Base-by-base conservation (phyloP, 2,888 invertebrate genomes). In the Hemaris fuciformis region DNA sequence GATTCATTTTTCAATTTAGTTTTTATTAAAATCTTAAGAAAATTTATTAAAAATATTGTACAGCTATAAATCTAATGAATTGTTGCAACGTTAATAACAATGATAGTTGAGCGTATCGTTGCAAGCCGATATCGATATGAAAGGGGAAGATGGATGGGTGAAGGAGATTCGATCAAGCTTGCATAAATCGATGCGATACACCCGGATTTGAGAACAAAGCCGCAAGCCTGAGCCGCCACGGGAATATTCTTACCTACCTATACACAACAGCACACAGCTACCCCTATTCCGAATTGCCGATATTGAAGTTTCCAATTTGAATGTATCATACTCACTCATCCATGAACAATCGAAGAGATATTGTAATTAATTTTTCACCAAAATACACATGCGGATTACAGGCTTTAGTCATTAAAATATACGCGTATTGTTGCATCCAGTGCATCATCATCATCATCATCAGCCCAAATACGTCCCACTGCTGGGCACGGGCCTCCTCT, bases 121-220 rank as follows among this genome's bases (percentile, higher is more conserved):
- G 46, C 41, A 34, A n/a, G 73, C 76, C 77, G 80, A 84, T 81
- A 85, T 83, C 81, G 82, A 81, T 83, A 79, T 78, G 74, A 79
- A 74, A 74, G 75, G 27, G 53, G 77, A 69, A 74, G 74, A 73
- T 63, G 72, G 73, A 66, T 70, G 71, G 75, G 76, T 71, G 76
- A 76, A 76, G 73, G 79, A 79, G 86, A 86, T 87, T 88, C 87
- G 87, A 90, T 89, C 88, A 88, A 82, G 88, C 90, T 83, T 88
- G 89, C 87, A 89, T 88, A 88, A 90, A 91, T 91, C 89, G 89
- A 91, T 89, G 85, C 87, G 89, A 88, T 89, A 89, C 86, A 88
- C 81, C 80, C 53, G 53, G 53, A 53, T 78, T 87, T 83, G 82
- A 74, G 87, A 87, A 91, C 89, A 90, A 91, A 90, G 90, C 89